A percentile compares a stretch with the other conserved stretches of the same genome.
Conservation (phyloP, 2,888 invertebrate genomes). For the Drosophila paramelanica region DNA sequence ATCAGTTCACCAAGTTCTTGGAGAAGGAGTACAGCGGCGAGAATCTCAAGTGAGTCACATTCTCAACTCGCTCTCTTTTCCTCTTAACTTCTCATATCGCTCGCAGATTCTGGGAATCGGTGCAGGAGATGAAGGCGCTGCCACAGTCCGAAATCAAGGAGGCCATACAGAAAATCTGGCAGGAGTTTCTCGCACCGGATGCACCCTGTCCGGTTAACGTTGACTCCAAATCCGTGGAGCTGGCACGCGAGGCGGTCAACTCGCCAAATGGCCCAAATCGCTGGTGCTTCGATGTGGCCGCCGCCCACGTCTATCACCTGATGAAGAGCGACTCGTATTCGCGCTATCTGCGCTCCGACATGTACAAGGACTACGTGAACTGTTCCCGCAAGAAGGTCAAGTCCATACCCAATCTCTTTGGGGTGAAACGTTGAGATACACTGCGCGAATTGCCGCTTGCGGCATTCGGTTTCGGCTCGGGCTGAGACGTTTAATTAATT, state of each 20-base stretch:
- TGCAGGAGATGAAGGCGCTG: constrained; percentile 95
- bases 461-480: constrained; percentile 40
- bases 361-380: constrained; percentile 98
- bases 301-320: constrained; percentile 99
- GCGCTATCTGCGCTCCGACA: constrained; percentile 97
- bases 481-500: constrained; percentile 11
- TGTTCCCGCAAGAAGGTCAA: constrained; percentile 98
- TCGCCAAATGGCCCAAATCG: constrained; percentile 90
- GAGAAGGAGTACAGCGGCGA: constrained; percentile 99
- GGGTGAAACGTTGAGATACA: constrained; percentile 84
- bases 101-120: constrained; percentile 96
- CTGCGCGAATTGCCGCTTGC: constrained; percentile 47
- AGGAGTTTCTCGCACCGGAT: constrained; percentile 96
- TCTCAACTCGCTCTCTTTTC: too few species aligned
- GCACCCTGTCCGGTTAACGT: constrained; percentile 99
- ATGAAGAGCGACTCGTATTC: constrained; percentile 99
- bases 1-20: constrained; percentile 97
- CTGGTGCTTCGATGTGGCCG: constrained; percentile 98
- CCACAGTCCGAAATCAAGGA: constrained; percentile 93
- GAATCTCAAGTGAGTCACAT: constrained; percentile 94
- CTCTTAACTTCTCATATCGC: background rate
- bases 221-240: constrained; percentile 95
- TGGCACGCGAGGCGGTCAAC: constrained; percentile 91
- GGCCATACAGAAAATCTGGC: constrained; percentile 95
- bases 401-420: constrained; percentile 85